phyloP scores from a whole-genome alignment of 2,888 invertebrate species.

The Thera britannica region DNA sequence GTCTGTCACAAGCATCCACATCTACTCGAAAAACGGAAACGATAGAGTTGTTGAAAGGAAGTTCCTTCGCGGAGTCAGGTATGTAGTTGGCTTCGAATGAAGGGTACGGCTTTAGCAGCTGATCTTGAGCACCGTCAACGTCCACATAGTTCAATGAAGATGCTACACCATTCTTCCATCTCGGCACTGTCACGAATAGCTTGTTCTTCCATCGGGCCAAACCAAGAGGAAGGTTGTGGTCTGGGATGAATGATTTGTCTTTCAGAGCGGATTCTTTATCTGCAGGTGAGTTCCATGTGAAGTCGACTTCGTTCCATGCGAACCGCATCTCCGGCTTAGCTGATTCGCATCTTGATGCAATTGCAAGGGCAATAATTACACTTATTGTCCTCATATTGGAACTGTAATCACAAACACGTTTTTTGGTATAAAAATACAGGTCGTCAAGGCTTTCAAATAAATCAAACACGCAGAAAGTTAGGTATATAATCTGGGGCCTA shows the following conservation, averaged over 20 bases:
- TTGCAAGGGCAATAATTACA: slow-evolving; percentile 59
- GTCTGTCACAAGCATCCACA: slow-evolving; percentile 90
- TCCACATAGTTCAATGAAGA: slow-evolving; percentile 88
- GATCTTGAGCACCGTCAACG: slow-evolving; percentile 87
- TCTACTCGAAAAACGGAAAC: slow-evolving; percentile 90
- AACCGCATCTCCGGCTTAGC: slow-evolving; percentile 86
- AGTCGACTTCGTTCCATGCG: slow-evolving; percentile 89
- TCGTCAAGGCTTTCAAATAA: no score
- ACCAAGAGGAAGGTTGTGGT: slow-evolving; percentile 89
- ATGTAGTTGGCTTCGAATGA: slow-evolving; percentile 91
- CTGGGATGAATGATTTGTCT: slow-evolving; percentile 85
- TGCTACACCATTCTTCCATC: slow-evolving; percentile 89
- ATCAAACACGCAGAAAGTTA: no score
- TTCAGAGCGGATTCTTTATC: slow-evolving; percentile 86
- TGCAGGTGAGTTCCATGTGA: slow-evolving; percentile 86
- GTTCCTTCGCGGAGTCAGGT: slow-evolving; percentile 74
- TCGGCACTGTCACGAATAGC: slow-evolving; percentile 88
- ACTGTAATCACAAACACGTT: slow-evolving; percentile 49
- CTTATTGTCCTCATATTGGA: slow-evolving; percentile 60
- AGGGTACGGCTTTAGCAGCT: slow-evolving; percentile 90
- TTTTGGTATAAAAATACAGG: slow-evolving; percentile 3
- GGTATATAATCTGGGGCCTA: no score
- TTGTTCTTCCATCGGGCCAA: slow-evolving; percentile 89
- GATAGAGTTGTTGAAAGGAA: slow-evolving; percentile 86
- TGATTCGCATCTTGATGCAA: slow-evolving; percentile 61